Evolutionary conservation across 1,140 invertebrate genomes (phyloP), one percentile per base, ranked within the genome.

Genomic region (Pseudomyrmex pallidus): DNA sequence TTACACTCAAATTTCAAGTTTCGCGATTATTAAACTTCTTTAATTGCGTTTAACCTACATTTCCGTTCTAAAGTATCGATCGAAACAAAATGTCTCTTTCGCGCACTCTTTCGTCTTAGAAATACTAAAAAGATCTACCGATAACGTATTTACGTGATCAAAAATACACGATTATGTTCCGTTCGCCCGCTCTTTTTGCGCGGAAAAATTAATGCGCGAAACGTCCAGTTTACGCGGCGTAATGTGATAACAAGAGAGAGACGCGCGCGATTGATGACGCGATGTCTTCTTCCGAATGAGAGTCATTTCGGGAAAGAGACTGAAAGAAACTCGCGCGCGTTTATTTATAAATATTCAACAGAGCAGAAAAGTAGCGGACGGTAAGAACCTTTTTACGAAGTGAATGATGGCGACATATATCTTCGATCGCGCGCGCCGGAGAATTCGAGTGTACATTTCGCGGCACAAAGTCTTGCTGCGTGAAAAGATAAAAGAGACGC

Each of bases 401-500:
- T 48, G 64, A 70, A 57, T 50, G 44, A 57, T 70, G 20, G 5
- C 52, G 8, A 46, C 15, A 78, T 78, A 68, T 68, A 57, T 78
- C 35, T 68, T 5, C 76, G 64, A 78, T 68, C 54, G 52, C 63
- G 17, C 74, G 48, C 20, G 35, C n/a, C n/a, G 15, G 52, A 74
- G 20, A 5, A 68, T 57, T 76, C 20, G 7, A 50, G 25, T 50
- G 7, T 52, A 52, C 13, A 13, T 52, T 17, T n/a, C n/a, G n/a
- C n/a, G n/a, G 54, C 44, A 54, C 44, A 59, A 82, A 35, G 50
- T 83, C 68, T 64, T 61, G 44, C 48, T 56, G 70, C 83, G 66
- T 20, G 50, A 83, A 83, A 73, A 57, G 85, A 86, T 87, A 83
- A 83, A 86, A 54, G 66, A 68, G 78, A 72, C 56, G 48, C 56